Conservation (phyloP, 2,797 vertebrate species). For the Nasua narica region DNA sequence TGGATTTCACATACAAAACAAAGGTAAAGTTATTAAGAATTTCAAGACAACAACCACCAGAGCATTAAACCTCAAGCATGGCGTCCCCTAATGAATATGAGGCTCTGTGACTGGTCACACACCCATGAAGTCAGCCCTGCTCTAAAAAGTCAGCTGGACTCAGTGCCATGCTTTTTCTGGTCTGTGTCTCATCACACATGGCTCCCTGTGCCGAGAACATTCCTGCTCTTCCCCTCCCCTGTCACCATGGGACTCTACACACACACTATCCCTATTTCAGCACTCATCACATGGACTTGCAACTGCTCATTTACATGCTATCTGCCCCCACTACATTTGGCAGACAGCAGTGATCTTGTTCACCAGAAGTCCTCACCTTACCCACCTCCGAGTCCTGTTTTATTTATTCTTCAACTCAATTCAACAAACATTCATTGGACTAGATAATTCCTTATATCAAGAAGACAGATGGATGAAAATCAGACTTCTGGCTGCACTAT, state of each 20-base stretch:
- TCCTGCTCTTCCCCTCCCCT: neutral
- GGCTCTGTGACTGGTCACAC: neutral
- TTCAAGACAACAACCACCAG: neutral
- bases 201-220: neutral
- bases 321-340: neutral
- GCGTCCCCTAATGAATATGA: neutral
- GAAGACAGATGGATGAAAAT: neutral
- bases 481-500: neutral
- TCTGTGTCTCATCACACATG: neutral
- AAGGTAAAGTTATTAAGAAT: slow-evolving; percentile 34
- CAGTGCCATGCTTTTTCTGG: neutral
- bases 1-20: neutral
- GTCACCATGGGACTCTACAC: neutral
- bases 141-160: slow-evolving; percentile 11
- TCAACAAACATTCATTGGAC: neutral
- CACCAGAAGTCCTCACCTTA: neutral
- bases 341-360: neutral
- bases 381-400: slow-evolving; percentile 35
- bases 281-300: neutral
- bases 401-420: slow-evolving; percentile 19
- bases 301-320: neutral
- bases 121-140: neutral
- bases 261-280: neutral
- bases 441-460: neutral
- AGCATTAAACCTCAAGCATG: slow-evolving; percentile 19